Conservation (phyloP, 2,888 invertebrate species). For the Branchellion lobata region DNA sequence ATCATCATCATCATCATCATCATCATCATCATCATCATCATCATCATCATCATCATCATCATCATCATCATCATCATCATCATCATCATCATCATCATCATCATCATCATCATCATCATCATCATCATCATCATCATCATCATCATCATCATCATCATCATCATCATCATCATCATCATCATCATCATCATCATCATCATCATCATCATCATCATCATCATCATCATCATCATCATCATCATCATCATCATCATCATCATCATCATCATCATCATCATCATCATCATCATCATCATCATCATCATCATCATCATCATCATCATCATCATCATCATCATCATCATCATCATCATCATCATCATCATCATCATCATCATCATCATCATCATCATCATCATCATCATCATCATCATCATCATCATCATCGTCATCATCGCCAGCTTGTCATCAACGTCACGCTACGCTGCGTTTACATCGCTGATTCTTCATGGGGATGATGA, state of each 20-base stretch:
- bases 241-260: conserved; percentile 20
- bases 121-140: too few relatives aligned
- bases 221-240: conserved; percentile 23
- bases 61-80: conserved; percentile 20
- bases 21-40: neutral
- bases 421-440: conserved; percentile 21
- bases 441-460: too few relatives aligned
- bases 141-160: too few relatives aligned
- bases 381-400: conserved; percentile 27
- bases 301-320: conserved; percentile 25
- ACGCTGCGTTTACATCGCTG: too few relatives aligned
- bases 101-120: neutral
- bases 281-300: conserved; percentile 27
- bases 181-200: conserved; percentile 20
- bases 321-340: conserved; percentile 14
- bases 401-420: conserved; percentile 31
- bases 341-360: conserved; percentile 17
- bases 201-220: conserved; percentile 27
- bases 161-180: conserved; percentile 15
- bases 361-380: conserved; percentile 6
- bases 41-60: conserved; percentile 20
- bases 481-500: too few relatives aligned
- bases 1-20: neutral
- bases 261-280: conserved; percentile 29
- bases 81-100: neutral